Evolutionary conservation across 2,888 invertebrate genomes (phyloP), one percentile per base, ranked within the genome.

Genomic region (Agrotis exclamationis): DNA sequence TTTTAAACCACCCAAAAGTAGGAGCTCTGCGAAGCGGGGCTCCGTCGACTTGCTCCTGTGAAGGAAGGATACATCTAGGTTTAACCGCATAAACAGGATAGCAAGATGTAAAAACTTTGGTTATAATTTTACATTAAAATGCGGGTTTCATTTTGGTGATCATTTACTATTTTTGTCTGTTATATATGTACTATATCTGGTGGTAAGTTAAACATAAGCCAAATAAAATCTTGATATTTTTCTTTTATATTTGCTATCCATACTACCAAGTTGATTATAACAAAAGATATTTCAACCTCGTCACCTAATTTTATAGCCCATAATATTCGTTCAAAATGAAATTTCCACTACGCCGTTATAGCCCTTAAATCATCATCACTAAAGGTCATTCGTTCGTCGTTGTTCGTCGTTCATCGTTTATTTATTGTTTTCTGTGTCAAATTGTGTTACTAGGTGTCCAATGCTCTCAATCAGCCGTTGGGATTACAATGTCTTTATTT

Each of bases 401-500:
- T n/a, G n/a, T n/a, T n/a, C n/a, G n/a, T n/a, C n/a, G n/a, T n/a
- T n/a, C n/a, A n/a, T n/a, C n/a, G 66, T 51, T 48, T 24, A 45
- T 53, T 45, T 53, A 65, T 63, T 67, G 78, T 47, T 47, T 62
- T 68, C 60, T 67, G 51, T 67, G 59, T 64, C 64, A 53, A 47
- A 33, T 24, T 66, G 53, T 78, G 51, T 60, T 57, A 67, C 53
- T 70, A 62, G 64, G 44, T 74, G 63, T 71, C 62, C 24, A 47
- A 22, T 69, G 63, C 54, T 53, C 66, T 83, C 59, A 62, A 79
- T 78, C 68, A 67, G 14, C 28, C 53, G 53, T 62, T 54, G 50
- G 76, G 63, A 82, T 78, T 80, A 84, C 84, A 80, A 80, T 84
- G 84, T 84, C 78, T 80, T 80, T 80, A 82, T 84, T 82, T 80